Conservation (phyloP, 2,888 invertebrate species). For the Philhelius pedissequus region DNA sequence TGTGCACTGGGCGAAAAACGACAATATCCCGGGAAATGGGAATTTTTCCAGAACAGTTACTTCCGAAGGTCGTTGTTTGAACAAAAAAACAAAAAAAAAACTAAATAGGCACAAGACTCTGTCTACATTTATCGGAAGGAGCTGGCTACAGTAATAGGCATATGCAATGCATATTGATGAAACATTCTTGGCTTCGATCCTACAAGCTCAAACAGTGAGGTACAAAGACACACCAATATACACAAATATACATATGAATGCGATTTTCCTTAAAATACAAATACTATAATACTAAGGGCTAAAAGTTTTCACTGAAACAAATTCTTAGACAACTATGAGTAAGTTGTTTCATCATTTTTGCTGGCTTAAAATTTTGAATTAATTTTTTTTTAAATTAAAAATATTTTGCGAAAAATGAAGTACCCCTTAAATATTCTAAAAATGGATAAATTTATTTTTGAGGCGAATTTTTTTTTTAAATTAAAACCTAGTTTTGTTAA, state of each 20-base stretch:
- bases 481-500: no score
- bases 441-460: no score
- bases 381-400: no score
- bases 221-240: no score
- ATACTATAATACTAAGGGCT: not conserved
- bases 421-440: no score
- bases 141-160: constrained; percentile 15
- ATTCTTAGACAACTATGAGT: no score
- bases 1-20: constrained; percentile 45
- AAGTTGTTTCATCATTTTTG: no score
- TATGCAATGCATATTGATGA: constrained; percentile 55
- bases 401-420: no score
- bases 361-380: no score
- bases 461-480: no score
- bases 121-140: not conserved
- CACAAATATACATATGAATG: not conserved
- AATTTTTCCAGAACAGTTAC: constrained; percentile 55
- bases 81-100: not conserved
- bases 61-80: constrained; percentile 46
- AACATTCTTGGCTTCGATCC: constrained; percentile 22
- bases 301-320: not conserved
- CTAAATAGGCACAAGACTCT: not conserved
- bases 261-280: not conserved
- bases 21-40: constrained; percentile 45
- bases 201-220: not conserved